A percentile compares a stretch with the other conserved stretches of the same genome.
Conservation (phyloP, 2,888 invertebrate genomes). For the Oscheius sp. region DNA sequence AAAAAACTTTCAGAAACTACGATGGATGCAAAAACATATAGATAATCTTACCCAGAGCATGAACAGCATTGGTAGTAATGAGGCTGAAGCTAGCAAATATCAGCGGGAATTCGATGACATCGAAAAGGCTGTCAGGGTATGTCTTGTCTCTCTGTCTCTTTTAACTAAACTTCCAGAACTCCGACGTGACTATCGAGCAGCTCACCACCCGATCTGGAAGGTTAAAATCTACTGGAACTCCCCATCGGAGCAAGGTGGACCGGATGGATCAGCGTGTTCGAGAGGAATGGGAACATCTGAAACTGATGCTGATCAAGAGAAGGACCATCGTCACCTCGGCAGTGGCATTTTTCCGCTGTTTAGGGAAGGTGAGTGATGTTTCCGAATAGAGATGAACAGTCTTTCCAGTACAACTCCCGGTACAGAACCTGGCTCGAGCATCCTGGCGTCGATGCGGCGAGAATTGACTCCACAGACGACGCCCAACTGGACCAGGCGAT, state of each 20-base stretch:
- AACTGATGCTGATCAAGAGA: conserved; percentile 36
- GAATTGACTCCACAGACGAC: conserved; percentile 42
- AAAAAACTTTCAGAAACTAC: conserved; percentile 35
- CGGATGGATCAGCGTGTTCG: conserved; percentile 9
- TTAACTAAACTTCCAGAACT: conserved; percentile 10
- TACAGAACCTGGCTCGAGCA: conserved; percentile 55
- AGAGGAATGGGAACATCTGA: conserved; percentile 40
- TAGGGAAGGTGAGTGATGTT: not conserved
- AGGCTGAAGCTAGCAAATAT: conserved; percentile 41
- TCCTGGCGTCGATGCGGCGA: conserved; percentile 60
- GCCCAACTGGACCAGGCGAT: conserved; percentile 54
- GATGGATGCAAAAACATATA: conserved; percentile 40
- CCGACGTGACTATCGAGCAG: conserved; percentile 34
- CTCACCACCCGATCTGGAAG: conserved; percentile 16
- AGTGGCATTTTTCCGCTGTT: conserved; percentile 47
- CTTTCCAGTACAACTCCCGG: conserved; percentile 56
- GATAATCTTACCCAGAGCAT: conserved; percentile 39
- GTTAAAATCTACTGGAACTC: conserved; percentile 18
- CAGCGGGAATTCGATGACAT: conserved; percentile 36
- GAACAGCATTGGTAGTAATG: conserved; percentile 53
- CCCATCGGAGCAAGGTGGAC: conserved; percentile 25
- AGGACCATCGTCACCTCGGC: conserved; percentile 46
- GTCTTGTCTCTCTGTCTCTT: not conserved
- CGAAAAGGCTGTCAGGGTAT: conserved; percentile 30
- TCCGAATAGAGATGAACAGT: not conserved